Percentiles rank a stretch among this genome's conserved stretches.
phyloP scores from a whole-genome alignment of 2,113 vertebrate genomes.

The Rhinichthys klamathensis region DNA sequence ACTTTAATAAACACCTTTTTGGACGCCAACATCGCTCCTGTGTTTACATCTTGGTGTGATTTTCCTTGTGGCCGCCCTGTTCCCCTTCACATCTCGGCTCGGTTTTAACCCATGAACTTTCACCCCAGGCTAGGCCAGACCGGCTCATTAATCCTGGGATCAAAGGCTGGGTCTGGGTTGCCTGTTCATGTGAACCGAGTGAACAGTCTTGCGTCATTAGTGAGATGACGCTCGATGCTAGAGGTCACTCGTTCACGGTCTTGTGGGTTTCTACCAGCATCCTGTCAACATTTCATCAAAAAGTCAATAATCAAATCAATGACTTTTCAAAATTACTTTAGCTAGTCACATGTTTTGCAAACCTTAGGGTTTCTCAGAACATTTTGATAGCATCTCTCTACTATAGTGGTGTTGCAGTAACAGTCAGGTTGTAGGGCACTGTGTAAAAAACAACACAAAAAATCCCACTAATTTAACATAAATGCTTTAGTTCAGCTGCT shows the following conservation, averaged over 20 bases:
- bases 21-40: too few species aligned
- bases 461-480: too few species aligned
- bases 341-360: background rate
- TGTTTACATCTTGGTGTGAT: too few species aligned
- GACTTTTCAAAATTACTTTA: background rate
- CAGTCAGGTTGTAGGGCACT: too few species aligned
- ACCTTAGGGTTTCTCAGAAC: background rate
- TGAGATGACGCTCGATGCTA: background rate
- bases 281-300: conserved; percentile 22
- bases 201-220: background rate
- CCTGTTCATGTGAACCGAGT: background rate
- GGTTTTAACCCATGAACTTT: background rate
- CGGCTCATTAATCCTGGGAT: conserved; percentile 8
- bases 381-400: background rate
- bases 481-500: too few species aligned
- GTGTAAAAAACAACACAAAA: too few species aligned
- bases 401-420: background rate
- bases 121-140: background rate
- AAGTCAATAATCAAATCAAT: conserved; percentile 31
- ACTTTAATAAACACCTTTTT: too few species aligned
- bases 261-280: conserved; percentile 1
- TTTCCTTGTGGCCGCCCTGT: too few species aligned
- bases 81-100: background rate
- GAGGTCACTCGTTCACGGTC: background rate
- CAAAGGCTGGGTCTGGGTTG: background rate